Evolutionary conservation across 2,888 invertebrate genomes (phyloP), one percentile per base, ranked within the genome.

Genomic region (Scaptomyza polygonia): DNA sequence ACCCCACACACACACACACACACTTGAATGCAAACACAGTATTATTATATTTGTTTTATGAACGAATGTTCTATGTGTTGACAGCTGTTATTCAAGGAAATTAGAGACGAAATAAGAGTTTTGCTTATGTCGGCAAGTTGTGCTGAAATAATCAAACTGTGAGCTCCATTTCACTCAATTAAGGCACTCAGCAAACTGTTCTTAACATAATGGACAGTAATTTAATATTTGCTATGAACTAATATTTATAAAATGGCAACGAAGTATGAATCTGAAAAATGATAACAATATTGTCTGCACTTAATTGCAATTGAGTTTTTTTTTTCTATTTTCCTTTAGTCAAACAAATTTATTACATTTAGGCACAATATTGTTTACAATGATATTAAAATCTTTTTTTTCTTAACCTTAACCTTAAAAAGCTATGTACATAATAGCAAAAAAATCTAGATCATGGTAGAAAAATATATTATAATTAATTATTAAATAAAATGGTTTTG

Each of bases 71-170:
- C 6, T 9, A 18, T 48, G 6, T 16, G 25, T 39, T 25, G 29
- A 48, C 55, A 52, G 34, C 30, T 68, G 43, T 42, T 52, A 27
- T 21, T 39, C 14, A 21, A 40, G 16, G 25, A 45, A 42, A 67
- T 58, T 48, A 43, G 32, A 16, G 21, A 3, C 7, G 6, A 45
- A 16, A 30, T 8, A 39, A 3, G 9, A 18, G 43, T 36, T 40
- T 36, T 39, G 47, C n/a, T 30, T 30, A 40, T 29, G 18, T 29
- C 14, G 3, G 4, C 18, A 5, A 42, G 8, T 25, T 14, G 40
- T 34, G 27, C 11, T 9, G 1, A 48, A 25, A 48, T 34, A 14
- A 14, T 34, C 36, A 7, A 11, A 44, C 44, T 39, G 14, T 36
- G 29, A 6, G 12, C 7, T 39, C 21, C 43, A 43, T 18, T 57